Evolutionary conservation across 2,888 invertebrate species (phyloP).

Genomic region (Apamea epomidion): DNA sequence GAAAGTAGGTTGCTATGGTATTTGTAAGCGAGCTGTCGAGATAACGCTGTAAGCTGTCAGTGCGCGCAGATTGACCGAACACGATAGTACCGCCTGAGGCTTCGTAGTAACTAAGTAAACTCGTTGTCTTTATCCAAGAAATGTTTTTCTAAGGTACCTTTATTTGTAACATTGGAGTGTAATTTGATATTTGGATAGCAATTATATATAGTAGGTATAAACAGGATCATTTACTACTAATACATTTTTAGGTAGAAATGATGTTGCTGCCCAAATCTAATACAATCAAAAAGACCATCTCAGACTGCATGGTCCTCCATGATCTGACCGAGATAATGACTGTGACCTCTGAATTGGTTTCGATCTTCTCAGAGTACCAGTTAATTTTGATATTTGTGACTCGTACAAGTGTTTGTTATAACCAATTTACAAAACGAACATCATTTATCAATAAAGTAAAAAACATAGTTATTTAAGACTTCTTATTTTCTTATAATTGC

Average conservation of each 20-base stretch:
- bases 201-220: background rate
- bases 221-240: background rate
- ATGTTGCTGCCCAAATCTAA: background rate
- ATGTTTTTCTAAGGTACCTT: slow-evolving; percentile 5
- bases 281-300: background rate
- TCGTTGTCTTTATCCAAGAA: slow-evolving; percentile 14
- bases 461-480: background rate
- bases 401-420: background rate
- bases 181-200: slow-evolving; percentile 3
- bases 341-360: background rate
- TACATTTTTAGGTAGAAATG: no score
- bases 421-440: background rate
- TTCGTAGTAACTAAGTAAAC: slow-evolving; percentile 20
- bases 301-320: background rate
- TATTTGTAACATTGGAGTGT: slow-evolving; percentile 4
- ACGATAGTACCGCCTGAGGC: slow-evolving; percentile 45
- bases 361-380: background rate
- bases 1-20: slow-evolving; percentile 57
- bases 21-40: slow-evolving; percentile 57
- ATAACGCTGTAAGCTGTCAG: slow-evolving; percentile 55
- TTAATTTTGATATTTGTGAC: no score
- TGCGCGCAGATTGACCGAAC: slow-evolving; percentile 48
- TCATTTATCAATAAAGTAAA: background rate
- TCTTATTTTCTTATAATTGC: background rate
- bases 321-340: background rate